Percentiles rank a stretch among this genome's conserved stretches.
Evolutionary conservation across 2,888 invertebrate species (phyloP).

Genomic region (Melieria picta): DNA sequence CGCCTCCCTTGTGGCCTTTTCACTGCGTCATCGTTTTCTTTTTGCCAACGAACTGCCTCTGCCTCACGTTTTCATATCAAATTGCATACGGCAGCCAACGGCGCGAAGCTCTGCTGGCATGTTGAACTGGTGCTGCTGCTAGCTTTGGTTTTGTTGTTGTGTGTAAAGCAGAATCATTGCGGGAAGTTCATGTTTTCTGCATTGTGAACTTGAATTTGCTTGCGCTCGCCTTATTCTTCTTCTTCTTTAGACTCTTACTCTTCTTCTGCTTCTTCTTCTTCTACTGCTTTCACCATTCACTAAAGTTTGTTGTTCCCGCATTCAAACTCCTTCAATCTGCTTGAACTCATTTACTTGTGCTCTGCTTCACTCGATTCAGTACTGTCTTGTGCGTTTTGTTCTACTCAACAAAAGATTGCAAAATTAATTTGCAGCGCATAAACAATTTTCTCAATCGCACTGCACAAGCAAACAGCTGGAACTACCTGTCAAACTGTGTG

Average conservation of each 20-base stretch:
- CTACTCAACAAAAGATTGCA: not conserved
- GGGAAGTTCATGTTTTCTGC: not conserved
- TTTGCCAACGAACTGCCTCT: not conserved
- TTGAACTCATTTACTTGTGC: no score
- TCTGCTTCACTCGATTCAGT: not conserved
- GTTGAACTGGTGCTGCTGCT: no score
- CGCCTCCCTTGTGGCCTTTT: not conserved
- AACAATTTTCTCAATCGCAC: not conserved
- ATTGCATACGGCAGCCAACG: not conserved
- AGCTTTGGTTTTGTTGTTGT: no score
- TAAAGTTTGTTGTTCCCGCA: not conserved
- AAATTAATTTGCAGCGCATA: slow-evolving; percentile 11
- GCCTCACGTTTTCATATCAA: not conserved
- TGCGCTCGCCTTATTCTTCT: no score
- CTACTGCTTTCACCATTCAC: not conserved
- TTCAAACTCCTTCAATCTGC: no score
- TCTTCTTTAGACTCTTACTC: not conserved
- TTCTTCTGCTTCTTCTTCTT: not conserved
- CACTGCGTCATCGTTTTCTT: not conserved
- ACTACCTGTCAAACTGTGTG: not conserved
- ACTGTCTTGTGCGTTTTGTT: not conserved
- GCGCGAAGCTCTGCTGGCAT: no score
- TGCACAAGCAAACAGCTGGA: no score
- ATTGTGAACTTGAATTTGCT: not conserved
- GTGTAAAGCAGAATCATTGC: not conserved